A percentile compares a stretch with the other conserved stretches of the same genome.
phyloP scores from a whole-genome alignment of 2,888 invertebrate genomes.

The Leucania comma region DNA sequence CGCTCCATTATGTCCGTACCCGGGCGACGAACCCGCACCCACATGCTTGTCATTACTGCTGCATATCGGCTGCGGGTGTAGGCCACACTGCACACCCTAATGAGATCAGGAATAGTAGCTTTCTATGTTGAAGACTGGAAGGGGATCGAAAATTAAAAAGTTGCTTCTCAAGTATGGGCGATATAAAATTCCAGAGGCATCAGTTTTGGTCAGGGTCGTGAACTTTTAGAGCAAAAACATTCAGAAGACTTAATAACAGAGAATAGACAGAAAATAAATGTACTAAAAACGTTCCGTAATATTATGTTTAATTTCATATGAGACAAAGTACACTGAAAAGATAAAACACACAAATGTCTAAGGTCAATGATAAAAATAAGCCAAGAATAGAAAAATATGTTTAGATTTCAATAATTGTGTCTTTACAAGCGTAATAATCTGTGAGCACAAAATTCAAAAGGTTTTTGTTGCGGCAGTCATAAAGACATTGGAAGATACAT shows the following conservation, averaged over 20 bases:
- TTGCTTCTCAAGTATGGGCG: too few relatives aligned
- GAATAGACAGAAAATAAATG: background rate
- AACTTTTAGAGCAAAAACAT: background rate
- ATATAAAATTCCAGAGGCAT: background rate
- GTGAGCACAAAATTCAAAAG: constrained; percentile 1
- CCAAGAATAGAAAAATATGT: constrained; percentile 2
- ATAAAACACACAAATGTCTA: constrained; percentile 10
- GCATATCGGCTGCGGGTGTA: constrained; percentile 54
- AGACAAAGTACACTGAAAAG: background rate
- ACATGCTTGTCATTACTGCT: constrained; percentile 76
- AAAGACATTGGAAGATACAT: constrained; percentile 20
- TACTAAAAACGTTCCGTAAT: background rate
- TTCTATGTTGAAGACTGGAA: constrained; percentile 24
- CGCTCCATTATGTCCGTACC: constrained; percentile 82
- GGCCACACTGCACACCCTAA: constrained; percentile 57
- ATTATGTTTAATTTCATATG: background rate
- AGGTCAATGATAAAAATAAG: constrained; percentile 22
- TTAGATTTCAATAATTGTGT: background rate
- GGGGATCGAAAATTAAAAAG: background rate
- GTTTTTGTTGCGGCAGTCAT: constrained; percentile 15
- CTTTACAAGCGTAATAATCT: constrained; percentile 7
- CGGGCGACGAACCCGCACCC: constrained; percentile 87
- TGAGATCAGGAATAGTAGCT: constrained; percentile 44
- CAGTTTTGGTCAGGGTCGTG: background rate
- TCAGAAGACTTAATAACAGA: background rate